These are phyloP conservation scores for Bombus sylvicola DNA, from an alignment of 1,140 invertebrate species.

Conservation along the genomic window DNA sequence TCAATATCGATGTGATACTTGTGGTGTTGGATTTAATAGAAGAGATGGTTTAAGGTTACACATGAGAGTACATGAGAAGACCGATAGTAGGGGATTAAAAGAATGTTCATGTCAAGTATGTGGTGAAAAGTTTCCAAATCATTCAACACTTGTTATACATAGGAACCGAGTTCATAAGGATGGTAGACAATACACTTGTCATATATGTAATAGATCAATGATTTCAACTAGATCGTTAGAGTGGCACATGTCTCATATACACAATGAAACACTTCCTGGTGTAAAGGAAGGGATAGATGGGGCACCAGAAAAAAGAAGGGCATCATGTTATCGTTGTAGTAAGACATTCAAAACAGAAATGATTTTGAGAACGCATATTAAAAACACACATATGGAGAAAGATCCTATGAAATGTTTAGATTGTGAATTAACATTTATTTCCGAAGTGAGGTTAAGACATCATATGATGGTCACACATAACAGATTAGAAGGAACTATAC, in stretches of 20 bases:
- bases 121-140: constrained; percentile 81
- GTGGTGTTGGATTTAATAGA: constrained; percentile 81
- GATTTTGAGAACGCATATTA: constrained; percentile 80
- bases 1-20: constrained; percentile 80
- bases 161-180: constrained; percentile 80
- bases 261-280: constrained; percentile 74
- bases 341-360: constrained; percentile 82
- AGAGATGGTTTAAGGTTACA: constrained; percentile 83
- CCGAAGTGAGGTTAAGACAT: constrained; percentile 79
- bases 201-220: constrained; percentile 82
- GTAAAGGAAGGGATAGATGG: constrained; percentile 62
- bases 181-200: constrained; percentile 79
- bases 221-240: constrained; percentile 78
- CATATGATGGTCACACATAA: constrained; percentile 81
- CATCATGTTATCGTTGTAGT: constrained; percentile 78
- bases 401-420: constrained; percentile 80
- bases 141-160: constrained; percentile 81
- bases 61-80: constrained; percentile 80
- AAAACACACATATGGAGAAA: constrained; percentile 81
- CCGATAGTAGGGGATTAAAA: constrained; percentile 78
- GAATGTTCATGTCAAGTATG: constrained; percentile 81
- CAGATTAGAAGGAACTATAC: constrained; percentile 78
- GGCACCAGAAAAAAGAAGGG: constrained; percentile 72
- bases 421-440: constrained; percentile 77
- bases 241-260: constrained; percentile 81